These are phyloP conservation scores for Lepidurus arcticus DNA, from an alignment of 1,140 invertebrate species.

Conservation along the genomic window DNA sequence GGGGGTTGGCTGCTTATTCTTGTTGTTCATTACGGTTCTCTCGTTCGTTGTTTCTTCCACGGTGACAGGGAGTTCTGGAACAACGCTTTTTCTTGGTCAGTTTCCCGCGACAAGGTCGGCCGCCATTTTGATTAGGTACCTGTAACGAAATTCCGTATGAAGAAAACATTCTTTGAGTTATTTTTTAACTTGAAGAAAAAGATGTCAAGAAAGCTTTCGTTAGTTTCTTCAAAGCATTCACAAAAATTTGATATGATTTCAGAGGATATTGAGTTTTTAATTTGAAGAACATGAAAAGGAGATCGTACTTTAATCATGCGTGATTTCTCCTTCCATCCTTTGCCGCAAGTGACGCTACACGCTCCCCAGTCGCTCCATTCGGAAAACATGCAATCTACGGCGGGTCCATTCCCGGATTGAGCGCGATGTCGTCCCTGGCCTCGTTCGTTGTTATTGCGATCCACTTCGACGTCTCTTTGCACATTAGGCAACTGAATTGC, in stretches of 20 bases:
- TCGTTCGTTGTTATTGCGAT: neutral
- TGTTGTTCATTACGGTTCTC: neutral
- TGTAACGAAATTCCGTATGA: slow-evolving; percentile 38
- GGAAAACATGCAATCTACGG: slow-evolving; percentile 57
- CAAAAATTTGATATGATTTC: slow-evolving; percentile 45
- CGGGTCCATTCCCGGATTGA: neutral
- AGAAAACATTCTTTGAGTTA: slow-evolving; percentile 42
- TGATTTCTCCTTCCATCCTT: slow-evolving; percentile 47
- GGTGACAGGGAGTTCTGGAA: slow-evolving; percentile 37
- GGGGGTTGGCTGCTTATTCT: too few relatives aligned
- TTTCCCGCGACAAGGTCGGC: slow-evolving; percentile 57
- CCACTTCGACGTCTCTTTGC: neutral
- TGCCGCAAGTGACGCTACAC: slow-evolving; percentile 66
- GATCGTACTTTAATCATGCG: slow-evolving; percentile 49
- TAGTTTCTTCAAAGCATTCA: slow-evolving; percentile 40
- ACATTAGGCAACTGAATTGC: neutral
- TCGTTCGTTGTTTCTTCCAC: neutral
- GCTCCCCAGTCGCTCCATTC: slow-evolving; percentile 68
- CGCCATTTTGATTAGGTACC: slow-evolving; percentile 59
- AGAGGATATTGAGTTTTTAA: slow-evolving; percentile 43
- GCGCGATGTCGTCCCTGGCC: neutral
- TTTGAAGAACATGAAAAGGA: slow-evolving; percentile 43
- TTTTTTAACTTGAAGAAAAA: neutral
- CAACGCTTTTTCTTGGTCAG: slow-evolving; percentile 47
- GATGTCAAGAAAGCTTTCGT: too few relatives aligned